Conservation (phyloP, 2,113 vertebrate genomes). For the Cephalopterus ornatus region DNA sequence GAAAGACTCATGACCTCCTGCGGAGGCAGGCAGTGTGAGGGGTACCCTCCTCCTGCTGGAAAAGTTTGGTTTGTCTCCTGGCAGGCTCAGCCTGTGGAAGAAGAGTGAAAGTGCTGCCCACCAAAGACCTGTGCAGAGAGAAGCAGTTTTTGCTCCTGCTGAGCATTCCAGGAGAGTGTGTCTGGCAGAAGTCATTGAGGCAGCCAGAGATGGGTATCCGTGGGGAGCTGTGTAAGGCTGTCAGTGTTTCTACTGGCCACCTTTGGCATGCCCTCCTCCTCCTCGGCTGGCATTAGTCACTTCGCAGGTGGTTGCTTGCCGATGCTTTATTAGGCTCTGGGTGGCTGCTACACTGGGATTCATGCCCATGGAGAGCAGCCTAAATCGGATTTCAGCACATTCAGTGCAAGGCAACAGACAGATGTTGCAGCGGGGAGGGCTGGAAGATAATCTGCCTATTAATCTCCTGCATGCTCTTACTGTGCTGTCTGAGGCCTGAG, state of each 20-base stretch:
- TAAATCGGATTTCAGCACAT: neutral
- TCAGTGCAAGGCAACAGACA: too few relatives aligned
- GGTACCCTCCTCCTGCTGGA: neutral
- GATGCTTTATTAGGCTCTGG: neutral
- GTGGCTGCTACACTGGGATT: neutral
- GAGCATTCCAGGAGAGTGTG: neutral
- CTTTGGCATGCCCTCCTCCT: neutral
- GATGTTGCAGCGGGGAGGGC: neutral
- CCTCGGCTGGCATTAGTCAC: neutral
- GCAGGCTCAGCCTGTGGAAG: fast-evolving
- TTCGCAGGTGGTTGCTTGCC: neutral
- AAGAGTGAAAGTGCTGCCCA: neutral
- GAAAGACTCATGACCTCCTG: neutral
- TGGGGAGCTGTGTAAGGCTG: neutral
- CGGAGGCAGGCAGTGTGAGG: neutral
- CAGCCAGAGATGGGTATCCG: neutral
- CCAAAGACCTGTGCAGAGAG: neutral
- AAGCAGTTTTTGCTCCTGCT: neutral
- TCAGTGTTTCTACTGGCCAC: neutral
- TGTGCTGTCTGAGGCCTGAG: neutral
- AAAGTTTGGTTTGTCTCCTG: neutral
- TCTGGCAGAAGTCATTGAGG: neutral
- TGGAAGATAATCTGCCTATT: neutral
- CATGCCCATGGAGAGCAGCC: neutral
- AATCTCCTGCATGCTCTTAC: neutral